These are phyloP conservation scores for Halictus quadricinctus DNA, from an alignment of 2,888 invertebrate species.

Conservation along the genomic window DNA sequence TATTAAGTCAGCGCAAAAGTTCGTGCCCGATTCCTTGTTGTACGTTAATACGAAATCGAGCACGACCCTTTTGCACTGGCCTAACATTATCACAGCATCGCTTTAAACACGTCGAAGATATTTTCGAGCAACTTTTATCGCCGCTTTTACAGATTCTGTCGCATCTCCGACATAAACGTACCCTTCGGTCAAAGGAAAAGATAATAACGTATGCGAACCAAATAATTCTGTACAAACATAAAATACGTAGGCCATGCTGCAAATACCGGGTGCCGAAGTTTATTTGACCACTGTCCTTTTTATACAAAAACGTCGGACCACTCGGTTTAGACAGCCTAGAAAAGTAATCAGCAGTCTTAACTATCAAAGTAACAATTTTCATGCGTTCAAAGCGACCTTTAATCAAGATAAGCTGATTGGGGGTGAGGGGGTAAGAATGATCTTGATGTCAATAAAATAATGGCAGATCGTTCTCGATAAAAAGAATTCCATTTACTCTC, in stretches of 20 bases:
- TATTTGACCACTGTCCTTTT: neutral
- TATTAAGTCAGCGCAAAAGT: no score
- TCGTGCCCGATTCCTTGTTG: no score
- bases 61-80: no score
- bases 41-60: no score
- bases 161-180: neutral
- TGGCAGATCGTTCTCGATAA: slow-evolving; percentile 40
- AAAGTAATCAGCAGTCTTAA: slow-evolving; percentile 42
- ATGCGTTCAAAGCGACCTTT: slow-evolving; percentile 16
- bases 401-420: slow-evolving; percentile 21
- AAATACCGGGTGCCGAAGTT: neutral
- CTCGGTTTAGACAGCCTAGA: neutral
- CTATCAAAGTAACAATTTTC: slow-evolving; percentile 20
- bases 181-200: slow-evolving; percentile 4
- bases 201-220: slow-evolving; percentile 11
- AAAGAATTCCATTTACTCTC: slow-evolving; percentile 31
- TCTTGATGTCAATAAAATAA: slow-evolving; percentile 29
- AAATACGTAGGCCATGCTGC: slow-evolving; percentile 49
- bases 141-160: neutral
- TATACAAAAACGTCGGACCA: slow-evolving; percentile 6
- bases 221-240: slow-evolving; percentile 16
- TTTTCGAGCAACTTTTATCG: no score
- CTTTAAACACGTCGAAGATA: no score
- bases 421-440: slow-evolving; percentile 12
- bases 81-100: no score